These are phyloP conservation scores for Ascaphus truei DNA, from an alignment of 2,113 vertebrate genomes.

Conservation along the genomic window DNA sequence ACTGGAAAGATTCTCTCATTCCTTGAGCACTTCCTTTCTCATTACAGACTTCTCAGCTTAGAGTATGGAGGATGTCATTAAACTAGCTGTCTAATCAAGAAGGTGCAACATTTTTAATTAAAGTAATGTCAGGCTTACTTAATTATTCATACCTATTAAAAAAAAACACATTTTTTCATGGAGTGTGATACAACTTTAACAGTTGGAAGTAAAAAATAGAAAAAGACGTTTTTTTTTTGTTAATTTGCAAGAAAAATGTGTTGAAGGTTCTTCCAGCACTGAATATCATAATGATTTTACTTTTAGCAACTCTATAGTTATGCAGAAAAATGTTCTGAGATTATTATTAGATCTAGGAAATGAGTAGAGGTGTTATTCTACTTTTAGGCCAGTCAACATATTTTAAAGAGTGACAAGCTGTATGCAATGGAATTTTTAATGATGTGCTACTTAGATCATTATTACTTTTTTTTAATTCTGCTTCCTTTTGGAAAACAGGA, in stretches of 20 bases:
- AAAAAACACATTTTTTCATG: slow-evolving; percentile 42
- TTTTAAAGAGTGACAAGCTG: not conserved
- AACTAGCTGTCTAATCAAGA: slow-evolving; percentile 75
- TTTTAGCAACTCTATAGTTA: slow-evolving; percentile 8
- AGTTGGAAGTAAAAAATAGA: not conserved
- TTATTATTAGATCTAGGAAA: slow-evolving; percentile 18
- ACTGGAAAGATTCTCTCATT: slow-evolving; percentile 56
- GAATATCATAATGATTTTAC: slow-evolving; percentile 17
- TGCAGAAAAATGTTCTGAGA: not conserved
- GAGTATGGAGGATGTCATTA: slow-evolving; percentile 72
- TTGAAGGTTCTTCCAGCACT: slow-evolving; percentile 5
- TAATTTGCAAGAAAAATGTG: slow-evolving; percentile 13
- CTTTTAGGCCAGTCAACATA: not conserved
- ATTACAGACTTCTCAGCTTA: slow-evolving; percentile 65
- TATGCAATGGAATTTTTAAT: not conserved
- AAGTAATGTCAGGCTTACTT: slow-evolving; percentile 65
- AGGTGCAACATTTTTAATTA: slow-evolving; percentile 82
- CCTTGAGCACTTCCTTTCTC: slow-evolving; percentile 58
- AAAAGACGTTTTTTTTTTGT: no score
- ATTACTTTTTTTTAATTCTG: not conserved
- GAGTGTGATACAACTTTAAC: slow-evolving; percentile 36
- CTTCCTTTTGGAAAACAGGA: slow-evolving; percentile 1
- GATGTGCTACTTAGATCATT: not conserved
- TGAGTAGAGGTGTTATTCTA: slow-evolving; percentile 8
- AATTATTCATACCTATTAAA: slow-evolving; percentile 67